A percentile compares a stretch with the other conserved stretches of the same genome.
Evolutionary conservation across 2,797 vertebrate species (phyloP).

Genomic region (Hydrophis major): DNA sequence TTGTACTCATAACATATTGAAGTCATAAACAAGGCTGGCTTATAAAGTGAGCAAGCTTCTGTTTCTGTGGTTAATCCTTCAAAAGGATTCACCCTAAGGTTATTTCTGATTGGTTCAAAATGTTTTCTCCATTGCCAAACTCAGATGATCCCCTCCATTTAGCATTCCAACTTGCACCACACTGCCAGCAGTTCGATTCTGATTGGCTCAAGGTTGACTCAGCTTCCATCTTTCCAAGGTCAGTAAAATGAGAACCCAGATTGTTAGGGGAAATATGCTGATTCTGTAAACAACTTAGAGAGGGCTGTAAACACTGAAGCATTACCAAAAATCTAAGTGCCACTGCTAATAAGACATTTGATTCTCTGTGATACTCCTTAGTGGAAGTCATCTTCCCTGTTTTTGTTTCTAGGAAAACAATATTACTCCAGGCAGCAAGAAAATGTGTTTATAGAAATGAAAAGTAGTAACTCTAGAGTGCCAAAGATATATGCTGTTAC

Average conservation of each 20-base stretch:
- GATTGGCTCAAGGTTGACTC: not conserved
- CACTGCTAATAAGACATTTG: not conserved
- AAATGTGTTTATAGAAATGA: not conserved
- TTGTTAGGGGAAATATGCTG: not conserved
- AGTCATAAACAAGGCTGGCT: not conserved
- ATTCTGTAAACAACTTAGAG: not conserved
- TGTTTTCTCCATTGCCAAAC: not conserved
- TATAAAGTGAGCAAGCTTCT: not conserved
- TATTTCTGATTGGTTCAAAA: conserved; percentile 14
- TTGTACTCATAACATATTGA: not conserved
- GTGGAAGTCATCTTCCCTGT: not conserved
- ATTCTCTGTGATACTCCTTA: not conserved
- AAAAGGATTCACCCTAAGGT: not conserved
- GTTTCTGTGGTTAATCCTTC: not conserved
- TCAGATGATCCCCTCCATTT: not conserved
- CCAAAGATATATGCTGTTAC: not conserved
- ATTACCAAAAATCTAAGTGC: no score
- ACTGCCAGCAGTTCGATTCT: not conserved
- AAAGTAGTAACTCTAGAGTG: not conserved
- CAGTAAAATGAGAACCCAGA: not conserved
- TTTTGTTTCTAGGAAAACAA: not conserved
- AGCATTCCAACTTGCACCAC: not conserved
- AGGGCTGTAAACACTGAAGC: no score
- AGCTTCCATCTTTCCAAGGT: no score
- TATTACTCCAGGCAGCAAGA: not conserved